Evolutionary conservation across 2,888 invertebrate genomes (phyloP).

Genomic region (Bombyx huttoni): DNA sequence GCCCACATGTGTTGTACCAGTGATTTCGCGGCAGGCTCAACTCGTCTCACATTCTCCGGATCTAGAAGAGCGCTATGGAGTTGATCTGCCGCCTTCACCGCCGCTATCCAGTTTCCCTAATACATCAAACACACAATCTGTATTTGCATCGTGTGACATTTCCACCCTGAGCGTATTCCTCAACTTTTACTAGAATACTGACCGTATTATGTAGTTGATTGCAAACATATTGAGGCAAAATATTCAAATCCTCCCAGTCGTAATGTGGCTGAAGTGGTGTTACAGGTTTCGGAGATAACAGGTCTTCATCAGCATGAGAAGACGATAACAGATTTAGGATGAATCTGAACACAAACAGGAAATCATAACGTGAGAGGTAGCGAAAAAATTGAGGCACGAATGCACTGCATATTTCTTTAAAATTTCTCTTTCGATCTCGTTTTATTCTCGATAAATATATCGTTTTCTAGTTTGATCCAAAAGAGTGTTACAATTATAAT

Average conservation of each 20-base stretch:
- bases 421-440: no score
- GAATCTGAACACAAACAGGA: conserved; percentile 25
- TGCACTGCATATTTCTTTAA: no score
- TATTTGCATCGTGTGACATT: background rate
- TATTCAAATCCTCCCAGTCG: conserved; percentile 75
- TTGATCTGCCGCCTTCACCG: conserved; percentile 58
- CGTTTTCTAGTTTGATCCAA: no score
- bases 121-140: background rate
- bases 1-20: conserved; percentile 66
- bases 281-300: conserved; percentile 38
- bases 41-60: conserved; percentile 33
- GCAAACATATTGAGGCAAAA: conserved; percentile 74
- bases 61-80: conserved; percentile 56
- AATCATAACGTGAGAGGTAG: background rate
- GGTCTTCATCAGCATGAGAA: conserved; percentile 32
- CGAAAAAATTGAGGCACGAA: no score
- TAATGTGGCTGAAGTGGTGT: conserved; percentile 45
- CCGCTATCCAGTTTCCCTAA: conserved; percentile 64
- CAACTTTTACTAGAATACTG: conserved; percentile 20
- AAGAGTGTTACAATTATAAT: no score
- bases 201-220: conserved; percentile 81
- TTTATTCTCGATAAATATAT: no score
- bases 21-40: conserved; percentile 52
- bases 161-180: background rate
- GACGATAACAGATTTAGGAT: conserved; percentile 50